Evolutionary conservation across 2,797 vertebrate species (phyloP).

Genomic region (Malurus splendens): DNA sequence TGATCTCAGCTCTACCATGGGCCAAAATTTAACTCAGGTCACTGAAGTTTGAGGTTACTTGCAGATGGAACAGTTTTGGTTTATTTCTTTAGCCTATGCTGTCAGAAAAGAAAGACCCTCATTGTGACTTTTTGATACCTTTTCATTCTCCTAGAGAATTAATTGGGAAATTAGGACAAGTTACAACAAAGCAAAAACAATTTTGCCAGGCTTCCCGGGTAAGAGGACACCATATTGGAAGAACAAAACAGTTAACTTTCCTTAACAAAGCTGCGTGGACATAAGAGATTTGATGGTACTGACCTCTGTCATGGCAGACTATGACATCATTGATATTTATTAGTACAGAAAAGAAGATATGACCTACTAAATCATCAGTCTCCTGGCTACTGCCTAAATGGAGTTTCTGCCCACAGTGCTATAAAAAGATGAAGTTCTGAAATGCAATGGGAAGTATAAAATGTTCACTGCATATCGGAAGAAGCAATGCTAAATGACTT

Average conservation of each 20-base stretch:
- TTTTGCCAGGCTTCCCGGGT: background rate
- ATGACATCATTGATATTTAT: background rate
- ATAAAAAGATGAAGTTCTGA: conserved; percentile 21
- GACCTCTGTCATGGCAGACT: background rate
- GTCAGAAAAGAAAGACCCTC: background rate
- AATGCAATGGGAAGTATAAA: conserved; percentile 17
- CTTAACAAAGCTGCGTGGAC: background rate
- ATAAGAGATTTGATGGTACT: background rate
- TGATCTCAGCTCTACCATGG: background rate
- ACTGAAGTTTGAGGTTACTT: background rate
- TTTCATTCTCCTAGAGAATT: background rate
- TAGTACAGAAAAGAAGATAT: background rate
- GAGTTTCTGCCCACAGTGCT: background rate
- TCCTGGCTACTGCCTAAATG: background rate
- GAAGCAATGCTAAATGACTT: conserved; percentile 1
- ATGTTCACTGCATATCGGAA: background rate
- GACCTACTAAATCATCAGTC: conserved; percentile 8
- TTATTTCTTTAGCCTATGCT: background rate
- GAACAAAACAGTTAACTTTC: background rate
- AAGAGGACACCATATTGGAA: background rate
- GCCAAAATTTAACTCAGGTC: background rate
- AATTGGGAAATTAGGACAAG: background rate
- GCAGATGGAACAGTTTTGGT: background rate
- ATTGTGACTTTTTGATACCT: background rate
- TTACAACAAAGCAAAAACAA: background rate